Evolutionary conservation across 1,140 invertebrate species (phyloP).

Genomic region (Heliconius hermathena): DNA sequence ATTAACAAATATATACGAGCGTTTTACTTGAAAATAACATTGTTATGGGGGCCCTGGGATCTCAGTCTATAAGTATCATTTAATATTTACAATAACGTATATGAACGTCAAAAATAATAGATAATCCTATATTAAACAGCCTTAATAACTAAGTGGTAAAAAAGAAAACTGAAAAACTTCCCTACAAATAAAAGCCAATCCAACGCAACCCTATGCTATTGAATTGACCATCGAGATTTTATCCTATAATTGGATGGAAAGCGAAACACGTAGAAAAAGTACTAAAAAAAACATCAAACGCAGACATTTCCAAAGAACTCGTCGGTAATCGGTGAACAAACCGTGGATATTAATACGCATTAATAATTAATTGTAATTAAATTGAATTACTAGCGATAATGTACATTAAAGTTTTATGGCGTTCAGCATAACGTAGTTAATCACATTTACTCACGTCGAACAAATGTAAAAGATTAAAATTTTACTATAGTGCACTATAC

Average conservation of each 20-base stretch:
- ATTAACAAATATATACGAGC: too few species aligned
- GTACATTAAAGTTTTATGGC: neutral
- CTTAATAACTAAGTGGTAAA: neutral
- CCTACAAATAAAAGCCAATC: neutral
- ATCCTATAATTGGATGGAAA: constrained; percentile 28
- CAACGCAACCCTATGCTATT: constrained; percentile 11
- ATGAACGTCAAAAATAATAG: too few species aligned
- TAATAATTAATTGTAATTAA: neutral
- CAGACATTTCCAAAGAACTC: constrained; percentile 1
- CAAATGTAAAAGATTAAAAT: neutral
- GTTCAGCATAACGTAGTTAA: neutral
- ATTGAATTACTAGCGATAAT: constrained; percentile 6
- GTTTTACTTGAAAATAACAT: too few species aligned
- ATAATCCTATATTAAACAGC: neutral
- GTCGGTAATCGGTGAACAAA: neutral
- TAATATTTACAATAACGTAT: too few species aligned
- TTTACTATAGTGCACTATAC: neutral
- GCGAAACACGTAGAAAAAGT: constrained; percentile 8
- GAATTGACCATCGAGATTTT: constrained; percentile 12
- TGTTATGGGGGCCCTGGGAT: too few species aligned
- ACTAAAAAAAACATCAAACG: neutral
- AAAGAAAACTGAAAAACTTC: neutral
- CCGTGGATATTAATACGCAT: neutral
- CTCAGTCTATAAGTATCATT: too few species aligned
- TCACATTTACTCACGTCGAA: neutral